Conservation (phyloP, 2,797 vertebrate species). For the Sternarchorhynchus goeldii region DNA sequence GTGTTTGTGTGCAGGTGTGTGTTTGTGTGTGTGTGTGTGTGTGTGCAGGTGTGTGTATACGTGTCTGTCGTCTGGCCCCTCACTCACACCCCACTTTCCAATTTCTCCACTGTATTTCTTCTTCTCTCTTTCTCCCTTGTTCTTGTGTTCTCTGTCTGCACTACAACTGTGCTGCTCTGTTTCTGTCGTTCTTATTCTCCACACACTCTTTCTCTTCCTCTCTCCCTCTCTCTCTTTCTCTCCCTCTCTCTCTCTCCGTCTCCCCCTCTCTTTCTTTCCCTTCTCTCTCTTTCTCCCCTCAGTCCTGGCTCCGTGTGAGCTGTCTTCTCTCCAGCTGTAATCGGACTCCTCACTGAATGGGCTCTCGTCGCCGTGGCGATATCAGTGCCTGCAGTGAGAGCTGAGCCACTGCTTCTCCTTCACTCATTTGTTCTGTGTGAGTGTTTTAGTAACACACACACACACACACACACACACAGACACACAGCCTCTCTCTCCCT, state of each 20-base stretch:
- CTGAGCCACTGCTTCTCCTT: slow-evolving; percentile 21
- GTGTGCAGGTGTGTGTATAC: background rate
- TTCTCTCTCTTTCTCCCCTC: slow-evolving; percentile 69
- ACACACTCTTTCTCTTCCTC: background rate
- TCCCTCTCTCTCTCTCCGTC: background rate
- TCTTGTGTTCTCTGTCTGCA: slow-evolving; percentile 58
- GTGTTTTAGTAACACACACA: slow-evolving; percentile 21
- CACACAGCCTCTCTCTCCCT: too few species aligned
- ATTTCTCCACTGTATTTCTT: slow-evolving; percentile 42
- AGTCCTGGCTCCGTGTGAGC: slow-evolving; percentile 70
- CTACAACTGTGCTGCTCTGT: background rate
- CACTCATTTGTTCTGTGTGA: slow-evolving; percentile 47
- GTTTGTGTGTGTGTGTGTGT: slow-evolving; percentile 2
- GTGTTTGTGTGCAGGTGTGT: background rate
- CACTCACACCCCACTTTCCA: background rate
- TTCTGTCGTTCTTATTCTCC: background rate
- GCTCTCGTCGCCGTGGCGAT: slow-evolving; percentile 81
- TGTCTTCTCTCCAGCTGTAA: slow-evolving; percentile 80
- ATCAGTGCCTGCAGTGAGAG: slow-evolving; percentile 75
- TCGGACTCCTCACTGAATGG: slow-evolving; percentile 81
- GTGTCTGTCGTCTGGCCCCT: slow-evolving; percentile 14
- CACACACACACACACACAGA: too few species aligned
- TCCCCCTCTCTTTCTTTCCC: slow-evolving; percentile 8
- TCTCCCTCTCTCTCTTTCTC: background rate
- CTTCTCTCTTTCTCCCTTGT: slow-evolving; percentile 8